phyloP scores from a whole-genome alignment of 2,888 invertebrate species.

The Epinotia bilunana region DNA sequence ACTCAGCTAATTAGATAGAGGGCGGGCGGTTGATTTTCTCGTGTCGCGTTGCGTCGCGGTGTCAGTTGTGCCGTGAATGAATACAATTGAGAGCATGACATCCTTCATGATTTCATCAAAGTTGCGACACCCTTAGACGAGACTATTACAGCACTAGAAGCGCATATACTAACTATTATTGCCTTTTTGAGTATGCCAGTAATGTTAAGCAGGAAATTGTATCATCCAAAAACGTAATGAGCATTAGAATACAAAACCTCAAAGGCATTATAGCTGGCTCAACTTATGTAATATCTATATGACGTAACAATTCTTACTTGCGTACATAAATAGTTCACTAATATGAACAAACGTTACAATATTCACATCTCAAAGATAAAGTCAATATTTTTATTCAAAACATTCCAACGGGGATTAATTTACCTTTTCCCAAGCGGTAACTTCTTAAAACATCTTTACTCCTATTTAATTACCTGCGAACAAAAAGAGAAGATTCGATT shows the following conservation, averaged over 20 bases:
- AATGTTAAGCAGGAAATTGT: slow-evolving; percentile 1
- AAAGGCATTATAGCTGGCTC: neutral
- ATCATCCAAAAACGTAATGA: neutral
- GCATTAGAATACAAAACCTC: neutral
- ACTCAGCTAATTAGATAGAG: no score
- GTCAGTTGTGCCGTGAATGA: no score
- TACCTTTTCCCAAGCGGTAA: neutral
- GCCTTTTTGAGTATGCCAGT: no score
- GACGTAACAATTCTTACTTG: neutral
- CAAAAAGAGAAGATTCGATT: slow-evolving; percentile 13
- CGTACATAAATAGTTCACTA: neutral
- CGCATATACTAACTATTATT: neutral
- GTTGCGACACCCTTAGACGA: neutral
- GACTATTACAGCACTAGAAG: neutral
- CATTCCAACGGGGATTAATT: neutral
- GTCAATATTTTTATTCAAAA: neutral
- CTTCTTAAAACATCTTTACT: neutral
- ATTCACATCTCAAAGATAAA: no score
- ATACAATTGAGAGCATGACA: no score
- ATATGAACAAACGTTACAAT: no score
- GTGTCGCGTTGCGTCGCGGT: no score
- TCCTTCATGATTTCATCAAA: neutral
- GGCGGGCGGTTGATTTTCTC: no score
- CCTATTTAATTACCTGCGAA: slow-evolving; percentile 29
- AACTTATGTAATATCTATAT: slow-evolving; percentile 2